Evolutionary conservation across 2,797 vertebrate species (phyloP).

Genomic region (Hephaestus fuliginosus): DNA sequence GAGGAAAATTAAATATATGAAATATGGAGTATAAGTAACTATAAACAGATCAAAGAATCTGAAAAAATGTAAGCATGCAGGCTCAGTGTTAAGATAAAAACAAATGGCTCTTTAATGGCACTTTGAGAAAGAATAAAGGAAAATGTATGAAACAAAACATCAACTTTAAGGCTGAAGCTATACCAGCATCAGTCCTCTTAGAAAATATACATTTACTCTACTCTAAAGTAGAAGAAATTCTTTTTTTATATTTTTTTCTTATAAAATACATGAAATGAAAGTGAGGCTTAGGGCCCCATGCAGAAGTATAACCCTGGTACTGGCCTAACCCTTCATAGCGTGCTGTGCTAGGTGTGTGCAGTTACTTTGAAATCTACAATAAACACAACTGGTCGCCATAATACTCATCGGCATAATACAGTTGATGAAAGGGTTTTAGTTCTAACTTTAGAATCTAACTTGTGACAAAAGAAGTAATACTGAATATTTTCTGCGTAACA

Average conservation of each 20-base stretch:
- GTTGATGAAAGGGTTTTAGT: slow-evolving; percentile 60
- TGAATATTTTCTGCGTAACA: slow-evolving; percentile 59
- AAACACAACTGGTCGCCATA: slow-evolving; percentile 56
- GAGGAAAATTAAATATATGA: slow-evolving; percentile 89
- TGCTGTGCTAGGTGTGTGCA: slow-evolving; percentile 61
- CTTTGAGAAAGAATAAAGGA: slow-evolving; percentile 76
- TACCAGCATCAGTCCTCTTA: slow-evolving; percentile 73
- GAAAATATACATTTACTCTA: slow-evolving; percentile 71
- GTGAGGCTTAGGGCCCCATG: slow-evolving; percentile 68
- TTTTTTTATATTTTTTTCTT: slow-evolving; percentile 44
- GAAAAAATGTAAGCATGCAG: slow-evolving; percentile 89
- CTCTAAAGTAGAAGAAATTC: slow-evolving; percentile 67
- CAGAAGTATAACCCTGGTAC: slow-evolving; percentile 67
- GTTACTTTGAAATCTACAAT: slow-evolving; percentile 69
- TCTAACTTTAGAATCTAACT: slow-evolving; percentile 64
- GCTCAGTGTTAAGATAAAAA: slow-evolving; percentile 86
- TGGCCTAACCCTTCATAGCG: slow-evolving; percentile 72
- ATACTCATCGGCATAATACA: slow-evolving; percentile 62
- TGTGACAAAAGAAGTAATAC: slow-evolving; percentile 62
- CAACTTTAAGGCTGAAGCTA: slow-evolving; percentile 71
- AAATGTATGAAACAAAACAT: slow-evolving; percentile 72
- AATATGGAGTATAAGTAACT: slow-evolving; percentile 87
- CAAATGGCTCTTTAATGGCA: slow-evolving; percentile 83
- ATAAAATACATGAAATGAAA: slow-evolving; percentile 72
- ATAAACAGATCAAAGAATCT: slow-evolving; percentile 84